Conservation (phyloP, 2,888 invertebrate species). For the Coelinius sp. region DNA sequence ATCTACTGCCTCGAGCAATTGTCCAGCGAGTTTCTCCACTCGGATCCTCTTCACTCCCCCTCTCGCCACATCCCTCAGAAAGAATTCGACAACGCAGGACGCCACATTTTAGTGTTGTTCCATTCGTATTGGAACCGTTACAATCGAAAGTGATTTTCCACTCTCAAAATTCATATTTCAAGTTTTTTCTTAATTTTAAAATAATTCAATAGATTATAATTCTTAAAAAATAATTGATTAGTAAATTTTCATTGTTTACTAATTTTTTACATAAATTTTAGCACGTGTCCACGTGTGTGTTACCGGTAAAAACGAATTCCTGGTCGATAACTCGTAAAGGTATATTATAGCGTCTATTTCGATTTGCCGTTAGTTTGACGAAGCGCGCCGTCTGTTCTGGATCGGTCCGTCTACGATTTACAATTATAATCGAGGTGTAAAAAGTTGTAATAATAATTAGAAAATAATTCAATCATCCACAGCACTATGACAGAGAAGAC, state of each 20-base stretch:
- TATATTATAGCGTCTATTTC: background rate
- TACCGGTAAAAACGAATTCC: background rate
- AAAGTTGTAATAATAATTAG: background rate
- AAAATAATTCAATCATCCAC: background rate
- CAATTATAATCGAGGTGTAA: background rate
- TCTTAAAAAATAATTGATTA: no score
- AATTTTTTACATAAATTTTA: background rate
- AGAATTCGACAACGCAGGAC: background rate
- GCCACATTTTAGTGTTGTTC: background rate
- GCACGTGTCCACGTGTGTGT: background rate
- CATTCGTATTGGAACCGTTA: background rate
- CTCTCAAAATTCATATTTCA: no score
- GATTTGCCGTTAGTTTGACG: conserved; percentile 7
- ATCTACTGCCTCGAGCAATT: background rate
- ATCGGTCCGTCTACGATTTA: background rate
- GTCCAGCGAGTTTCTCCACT: background rate
- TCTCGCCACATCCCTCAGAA: background rate
- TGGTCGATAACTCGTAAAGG: background rate
- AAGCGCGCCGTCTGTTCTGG: background rate
- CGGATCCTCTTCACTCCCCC: no score
- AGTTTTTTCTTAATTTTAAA: no score
- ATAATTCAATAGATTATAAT: no score
- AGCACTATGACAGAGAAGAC: background rate
- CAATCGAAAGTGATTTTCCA: no score
- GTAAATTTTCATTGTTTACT: background rate